Evolutionary conservation across 2,113 vertebrate genomes (phyloP).

Genomic region (Leptobrachium ailaonicum): DNA sequence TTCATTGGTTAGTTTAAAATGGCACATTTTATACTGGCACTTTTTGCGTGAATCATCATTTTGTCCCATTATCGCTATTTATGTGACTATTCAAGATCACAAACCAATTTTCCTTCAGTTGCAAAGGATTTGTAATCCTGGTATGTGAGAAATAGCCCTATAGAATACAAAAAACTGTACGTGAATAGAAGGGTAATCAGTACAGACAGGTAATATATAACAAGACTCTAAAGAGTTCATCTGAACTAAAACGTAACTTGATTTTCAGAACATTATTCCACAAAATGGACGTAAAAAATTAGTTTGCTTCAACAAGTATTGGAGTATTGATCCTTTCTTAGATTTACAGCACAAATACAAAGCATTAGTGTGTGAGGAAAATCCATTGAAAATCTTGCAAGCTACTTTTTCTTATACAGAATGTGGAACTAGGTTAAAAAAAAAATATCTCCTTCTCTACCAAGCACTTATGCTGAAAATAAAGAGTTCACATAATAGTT

Average conservation of each 20-base stretch:
- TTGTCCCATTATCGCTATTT: not conserved
- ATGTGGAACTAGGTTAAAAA: not conserved
- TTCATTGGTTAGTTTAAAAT: too few species aligned
- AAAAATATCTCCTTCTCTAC: too few species aligned
- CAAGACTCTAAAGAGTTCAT: too few species aligned
- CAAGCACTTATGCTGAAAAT: too few species aligned
- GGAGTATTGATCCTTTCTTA: conserved; percentile 6
- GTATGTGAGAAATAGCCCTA: not conserved
- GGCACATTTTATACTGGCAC: too few species aligned
- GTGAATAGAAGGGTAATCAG: too few species aligned
- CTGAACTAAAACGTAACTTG: too few species aligned
- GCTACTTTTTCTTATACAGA: not conserved
- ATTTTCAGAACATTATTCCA: not conserved
- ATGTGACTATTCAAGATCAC: conserved; percentile 14
- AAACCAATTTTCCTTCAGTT: not conserved
- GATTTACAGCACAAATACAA: conserved; percentile 6
- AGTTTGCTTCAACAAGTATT: not conserved
- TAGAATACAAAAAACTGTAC: not conserved
- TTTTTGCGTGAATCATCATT: too few species aligned
- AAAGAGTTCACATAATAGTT: too few species aligned
- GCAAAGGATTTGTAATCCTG: not conserved
- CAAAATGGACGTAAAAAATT: conserved; percentile 14
- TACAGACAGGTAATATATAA: too few species aligned
- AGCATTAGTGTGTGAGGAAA: not conserved
- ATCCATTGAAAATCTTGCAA: not conserved